Percentiles rank a stretch among this genome's conserved stretches.
These are phyloP conservation scores for Drosophila infuscata DNA, from an alignment of 2,888 invertebrate species.

Conservation along the genomic window DNA sequence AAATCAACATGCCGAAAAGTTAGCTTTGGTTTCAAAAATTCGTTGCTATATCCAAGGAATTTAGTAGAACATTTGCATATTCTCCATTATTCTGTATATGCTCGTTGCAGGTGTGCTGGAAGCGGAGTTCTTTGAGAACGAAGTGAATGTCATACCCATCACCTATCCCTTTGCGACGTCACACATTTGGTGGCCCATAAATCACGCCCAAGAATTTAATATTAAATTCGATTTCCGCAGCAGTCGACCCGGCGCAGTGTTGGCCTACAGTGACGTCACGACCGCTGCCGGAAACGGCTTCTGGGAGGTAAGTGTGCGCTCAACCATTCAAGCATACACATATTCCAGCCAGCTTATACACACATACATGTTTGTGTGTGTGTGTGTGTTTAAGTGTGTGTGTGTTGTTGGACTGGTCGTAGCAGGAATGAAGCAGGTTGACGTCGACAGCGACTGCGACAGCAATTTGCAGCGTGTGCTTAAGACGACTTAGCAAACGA, in stretches of 20 bases:
- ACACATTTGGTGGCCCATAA: conserved; percentile 95
- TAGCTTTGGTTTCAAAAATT: not conserved
- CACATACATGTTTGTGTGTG: conserved; percentile 21
- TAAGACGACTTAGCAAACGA: conserved; percentile 73
- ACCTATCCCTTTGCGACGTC: conserved; percentile 96
- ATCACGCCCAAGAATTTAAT: conserved; percentile 90
- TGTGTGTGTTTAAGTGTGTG: conserved; percentile 1
- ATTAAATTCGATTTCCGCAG: conserved; percentile 95
- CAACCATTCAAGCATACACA: conserved; percentile 66
- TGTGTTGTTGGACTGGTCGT: conserved; percentile 17
- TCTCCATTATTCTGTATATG: conserved; percentile 5
- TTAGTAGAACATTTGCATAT: conserved; percentile 13
- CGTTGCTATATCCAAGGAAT: conserved; percentile 7
- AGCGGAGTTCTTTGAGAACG: conserved; percentile 93
- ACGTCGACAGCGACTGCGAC: conserved; percentile 54
- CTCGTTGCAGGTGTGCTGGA: conserved; percentile 88
- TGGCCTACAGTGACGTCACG: conserved; percentile 93
- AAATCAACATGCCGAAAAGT: not conserved
- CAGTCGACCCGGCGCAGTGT: conserved; percentile 92
- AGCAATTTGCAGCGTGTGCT: conserved; percentile 62
- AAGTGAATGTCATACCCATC: conserved; percentile 94
- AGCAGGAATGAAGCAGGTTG: conserved; percentile 12
- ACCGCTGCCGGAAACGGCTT: conserved; percentile 91
- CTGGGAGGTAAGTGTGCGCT: conserved; percentile 90
- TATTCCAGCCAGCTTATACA: conserved; percentile 56